phyloP scores from a whole-genome alignment of 2,888 invertebrate genomes.

The Pogonocherus hispidulus region DNA sequence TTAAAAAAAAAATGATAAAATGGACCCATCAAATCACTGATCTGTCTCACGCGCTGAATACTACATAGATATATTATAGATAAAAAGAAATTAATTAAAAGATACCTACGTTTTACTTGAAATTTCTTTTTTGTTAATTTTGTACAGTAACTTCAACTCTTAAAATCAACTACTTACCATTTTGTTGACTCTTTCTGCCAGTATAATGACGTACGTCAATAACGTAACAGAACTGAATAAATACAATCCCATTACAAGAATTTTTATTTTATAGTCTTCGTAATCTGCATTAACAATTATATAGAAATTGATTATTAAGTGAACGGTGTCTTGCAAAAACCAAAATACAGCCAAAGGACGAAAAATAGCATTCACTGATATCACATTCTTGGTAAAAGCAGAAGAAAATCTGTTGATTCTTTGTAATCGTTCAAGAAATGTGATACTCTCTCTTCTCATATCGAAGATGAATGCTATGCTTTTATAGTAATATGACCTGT shows the following conservation, averaged over 20 bases:
- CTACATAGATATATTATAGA: too few species aligned
- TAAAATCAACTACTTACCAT: slow-evolving; percentile 5
- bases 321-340: background rate
- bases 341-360: background rate
- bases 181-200: background rate
- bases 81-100: too few species aligned
- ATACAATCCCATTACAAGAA: background rate
- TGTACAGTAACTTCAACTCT: too few species aligned
- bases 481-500: background rate
- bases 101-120: too few species aligned
- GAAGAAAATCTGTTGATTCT: background rate
- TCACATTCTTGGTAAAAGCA: slow-evolving; percentile 7
- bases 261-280: background rate
- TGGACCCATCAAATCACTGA: too few species aligned
- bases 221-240: background rate
- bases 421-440: background rate
- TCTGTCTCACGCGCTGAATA: too few species aligned
- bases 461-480: slow-evolving; percentile 4
- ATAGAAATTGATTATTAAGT: slow-evolving; percentile 2
- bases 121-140: too few species aligned
- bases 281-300: slow-evolving; percentile 3
- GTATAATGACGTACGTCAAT: background rate
- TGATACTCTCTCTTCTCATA: background rate
- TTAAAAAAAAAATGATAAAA: too few species aligned
- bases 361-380: background rate